Conservation (phyloP, 2,888 invertebrate species). For the Drosophila kambysellisi region DNA sequence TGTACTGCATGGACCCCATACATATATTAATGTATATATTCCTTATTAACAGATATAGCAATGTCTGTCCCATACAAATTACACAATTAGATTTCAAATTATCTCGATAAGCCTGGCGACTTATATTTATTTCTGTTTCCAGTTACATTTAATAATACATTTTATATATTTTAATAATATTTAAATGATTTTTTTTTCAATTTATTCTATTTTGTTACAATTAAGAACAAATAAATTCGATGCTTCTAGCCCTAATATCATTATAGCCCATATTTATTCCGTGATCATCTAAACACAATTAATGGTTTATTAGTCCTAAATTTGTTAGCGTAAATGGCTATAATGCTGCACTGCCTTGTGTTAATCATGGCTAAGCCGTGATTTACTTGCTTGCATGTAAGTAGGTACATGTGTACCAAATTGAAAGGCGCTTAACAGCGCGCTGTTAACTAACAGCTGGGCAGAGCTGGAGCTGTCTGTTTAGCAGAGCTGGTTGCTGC, state of each 20-base stretch:
- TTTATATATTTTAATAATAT: background rate
- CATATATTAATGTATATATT: background rate
- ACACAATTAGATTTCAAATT: background rate
- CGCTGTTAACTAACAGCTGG: conserved; percentile 43
- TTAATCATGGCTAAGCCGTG: background rate
- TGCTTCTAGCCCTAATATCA: background rate
- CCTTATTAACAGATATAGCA: background rate
- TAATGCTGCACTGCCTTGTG: background rate
- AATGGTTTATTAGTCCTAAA: background rate
- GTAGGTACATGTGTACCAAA: background rate
- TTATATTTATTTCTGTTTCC: background rate
- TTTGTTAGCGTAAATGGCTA: background rate
- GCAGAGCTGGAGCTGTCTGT: background rate
- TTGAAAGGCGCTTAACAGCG: conserved; percentile 13
- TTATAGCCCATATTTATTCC: no score
- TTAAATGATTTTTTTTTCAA: background rate
- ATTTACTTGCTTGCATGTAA: background rate
- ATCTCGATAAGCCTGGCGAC: background rate
- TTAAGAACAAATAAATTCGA: background rate
- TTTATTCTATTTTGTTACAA: background rate
- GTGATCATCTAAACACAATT: background rate
- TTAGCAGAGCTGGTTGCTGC: conserved; percentile 24
- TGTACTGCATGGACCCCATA: background rate
- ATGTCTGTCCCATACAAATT: background rate
- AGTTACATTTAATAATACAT: no score